Conservation (phyloP, 1,140 invertebrate species). For the Microplitis demolitor region DNA sequence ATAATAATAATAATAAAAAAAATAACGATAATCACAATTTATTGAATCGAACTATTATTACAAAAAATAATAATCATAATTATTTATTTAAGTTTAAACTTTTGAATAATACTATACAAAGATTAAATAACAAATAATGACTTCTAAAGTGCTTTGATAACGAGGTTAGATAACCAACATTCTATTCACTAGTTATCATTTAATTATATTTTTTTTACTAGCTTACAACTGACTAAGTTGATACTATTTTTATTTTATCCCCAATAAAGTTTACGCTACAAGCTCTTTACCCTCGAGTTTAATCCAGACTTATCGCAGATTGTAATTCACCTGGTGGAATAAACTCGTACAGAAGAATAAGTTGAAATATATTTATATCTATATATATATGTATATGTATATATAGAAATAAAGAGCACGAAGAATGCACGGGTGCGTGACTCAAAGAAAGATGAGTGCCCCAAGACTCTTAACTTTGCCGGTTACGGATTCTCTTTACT, state of each 20-base stretch:
- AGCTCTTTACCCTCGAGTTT: slow-evolving; percentile 2
- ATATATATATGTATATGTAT: too few relatives aligned
- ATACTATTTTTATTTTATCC: neutral
- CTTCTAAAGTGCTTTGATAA: too few relatives aligned
- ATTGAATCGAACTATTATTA: too few relatives aligned
- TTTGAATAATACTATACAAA: too few relatives aligned
- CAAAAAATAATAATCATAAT: too few relatives aligned
- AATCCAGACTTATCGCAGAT: slow-evolving; percentile 9
- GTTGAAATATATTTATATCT: neutral
- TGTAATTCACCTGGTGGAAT: slow-evolving; percentile 6
- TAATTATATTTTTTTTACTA: neutral
- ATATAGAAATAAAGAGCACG: neutral
- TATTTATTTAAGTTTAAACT: too few relatives aligned
- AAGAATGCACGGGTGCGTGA: slow-evolving; percentile 12
- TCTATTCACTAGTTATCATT: neutral
- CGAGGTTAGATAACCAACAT: neutral
- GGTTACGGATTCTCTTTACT: neutral
- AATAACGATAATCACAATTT: too few relatives aligned
- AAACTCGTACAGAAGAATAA: neutral
- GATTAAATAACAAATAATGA: too few relatives aligned
- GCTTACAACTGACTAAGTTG: neutral
- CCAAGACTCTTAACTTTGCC: neutral
- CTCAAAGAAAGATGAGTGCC: neutral
- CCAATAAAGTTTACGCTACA: neutral
- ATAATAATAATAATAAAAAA: too few relatives aligned